Evolutionary conservation across 1,140 invertebrate species (phyloP), one percentile per base, ranked within the genome.

Genomic region (Temnothorax nylanderi): DNA sequence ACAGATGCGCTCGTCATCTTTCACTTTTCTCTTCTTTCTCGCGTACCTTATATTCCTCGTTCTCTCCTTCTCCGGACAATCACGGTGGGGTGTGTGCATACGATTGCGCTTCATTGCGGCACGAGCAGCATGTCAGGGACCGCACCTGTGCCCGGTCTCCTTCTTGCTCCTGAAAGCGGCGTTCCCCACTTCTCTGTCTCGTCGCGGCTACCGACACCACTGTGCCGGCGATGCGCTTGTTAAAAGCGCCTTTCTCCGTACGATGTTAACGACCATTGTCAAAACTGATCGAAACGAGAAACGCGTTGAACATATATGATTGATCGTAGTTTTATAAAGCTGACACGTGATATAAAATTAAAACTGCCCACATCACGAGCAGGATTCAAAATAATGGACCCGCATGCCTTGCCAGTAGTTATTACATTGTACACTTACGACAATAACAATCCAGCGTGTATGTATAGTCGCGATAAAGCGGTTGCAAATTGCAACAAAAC

Each of bases 11-110:
- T 90, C 77, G 86, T 84, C 75, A 72, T 88, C 32, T 60, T 56
- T 49, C 49, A 58, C 13, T 76, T 65, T 51, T 51, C 37, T 78
- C 56, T 69, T 65, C 67, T 89, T 44, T 78, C 87, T 67, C 64
- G 84, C 82, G 69, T 81, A 81, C 64, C 76, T 84, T 62, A 69
- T 54, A 49, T 60, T 67, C 80, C 21, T 51, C 87, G 41, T 26
- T 18, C 78, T 82, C 86, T 49, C 62, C 62, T 81, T 87, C 81
- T 82, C 74, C 71, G 91, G 90, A 93, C 91, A 92, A 93, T 93
- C 92, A 92, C 87, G 85, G 56, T 78, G 60, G 76, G 85, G 56
- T 74, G 76, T 85, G 76, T 87, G 89, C 88, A 88, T 90, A 92
- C 81, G 91, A 89, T 91, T 85, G 89, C 88, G 82, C 69, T 58